Percentiles rank a stretch among this genome's conserved stretches.
These are phyloP conservation scores for Venustaconcha ellipsiformis DNA, from an alignment of 1,140 invertebrate species.

Conservation along the genomic window DNA sequence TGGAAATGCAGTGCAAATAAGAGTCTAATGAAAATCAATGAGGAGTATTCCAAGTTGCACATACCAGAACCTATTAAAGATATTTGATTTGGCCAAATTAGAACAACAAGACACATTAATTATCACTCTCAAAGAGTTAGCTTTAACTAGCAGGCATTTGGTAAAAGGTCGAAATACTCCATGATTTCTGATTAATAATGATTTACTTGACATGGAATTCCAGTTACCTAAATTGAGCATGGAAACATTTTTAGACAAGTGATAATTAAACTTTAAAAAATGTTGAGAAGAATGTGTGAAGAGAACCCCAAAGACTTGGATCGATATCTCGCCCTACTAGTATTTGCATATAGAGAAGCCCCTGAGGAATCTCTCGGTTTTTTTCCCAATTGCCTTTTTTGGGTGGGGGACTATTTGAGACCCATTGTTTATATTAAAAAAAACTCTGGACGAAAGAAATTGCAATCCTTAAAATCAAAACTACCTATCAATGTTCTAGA, in stretches of 20 bases:
- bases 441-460: slow-evolving; percentile 25
- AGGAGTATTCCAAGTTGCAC: neutral
- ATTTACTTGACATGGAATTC: too few relatives aligned
- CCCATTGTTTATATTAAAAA: slow-evolving; percentile 39
- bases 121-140: neutral
- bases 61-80: neutral
- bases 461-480: neutral
- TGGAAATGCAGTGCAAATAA: neutral
- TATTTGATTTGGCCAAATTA: neutral
- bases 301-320: slow-evolving; percentile 57
- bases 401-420: slow-evolving; percentile 46
- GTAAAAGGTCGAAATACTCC: neutral
- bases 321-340: slow-evolving; percentile 37
- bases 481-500: neutral
- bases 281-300: slow-evolving; percentile 48
- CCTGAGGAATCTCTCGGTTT: slow-evolving; percentile 38
- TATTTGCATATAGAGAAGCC: slow-evolving; percentile 52
- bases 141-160: neutral
- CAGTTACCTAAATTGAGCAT: too few relatives aligned
- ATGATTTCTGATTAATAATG: too few relatives aligned
- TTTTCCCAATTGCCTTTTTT: slow-evolving; percentile 47
- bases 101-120: neutral
- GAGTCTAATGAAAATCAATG: neutral
- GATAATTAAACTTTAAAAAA: slow-evolving; percentile 1
- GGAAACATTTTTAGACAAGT: too few relatives aligned